Conservation (phyloP, 2,113 vertebrate species). For the Scatophagus argus region DNA sequence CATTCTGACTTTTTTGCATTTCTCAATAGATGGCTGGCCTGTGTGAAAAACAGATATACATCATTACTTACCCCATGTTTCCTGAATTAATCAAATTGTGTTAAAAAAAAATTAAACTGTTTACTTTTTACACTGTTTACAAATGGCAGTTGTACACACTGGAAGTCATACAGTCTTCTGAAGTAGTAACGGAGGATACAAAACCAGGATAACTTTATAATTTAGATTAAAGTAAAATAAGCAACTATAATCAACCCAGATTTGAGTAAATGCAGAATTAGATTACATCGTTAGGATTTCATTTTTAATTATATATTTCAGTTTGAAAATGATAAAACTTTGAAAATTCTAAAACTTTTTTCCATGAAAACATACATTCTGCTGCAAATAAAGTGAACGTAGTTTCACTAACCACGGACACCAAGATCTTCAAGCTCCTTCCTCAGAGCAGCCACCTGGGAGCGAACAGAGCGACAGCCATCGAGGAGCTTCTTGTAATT, state of each 20-base stretch:
- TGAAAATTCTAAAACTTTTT: too few relatives aligned
- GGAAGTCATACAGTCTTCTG: background rate
- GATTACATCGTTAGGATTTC: too few relatives aligned
- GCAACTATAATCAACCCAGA: too few relatives aligned
- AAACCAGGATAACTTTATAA: too few relatives aligned
- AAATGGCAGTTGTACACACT: background rate
- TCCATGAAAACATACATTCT: too few relatives aligned
- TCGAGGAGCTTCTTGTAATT: slow-evolving; percentile 90
- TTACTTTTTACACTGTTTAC: background rate
- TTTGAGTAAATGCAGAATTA: too few relatives aligned
- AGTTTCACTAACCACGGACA: slow-evolving; percentile 84
- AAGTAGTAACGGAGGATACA: too few relatives aligned
- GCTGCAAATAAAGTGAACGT: background rate
- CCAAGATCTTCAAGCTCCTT: slow-evolving; percentile 88
- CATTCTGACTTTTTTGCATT: slow-evolving; percentile 85
- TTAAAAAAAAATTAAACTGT: background rate
- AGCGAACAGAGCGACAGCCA: slow-evolving; percentile 79
- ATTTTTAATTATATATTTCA: too few relatives aligned
- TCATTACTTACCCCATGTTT: background rate
- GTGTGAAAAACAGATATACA: background rate
- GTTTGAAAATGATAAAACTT: too few relatives aligned
- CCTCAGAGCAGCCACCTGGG: slow-evolving; percentile 83
- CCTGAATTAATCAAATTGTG: background rate
- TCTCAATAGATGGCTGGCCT: slow-evolving; percentile 88
- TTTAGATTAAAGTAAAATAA: too few relatives aligned